Conservation (phyloP, 1,140 invertebrate species). For the Lycorma delicatula region DNA sequence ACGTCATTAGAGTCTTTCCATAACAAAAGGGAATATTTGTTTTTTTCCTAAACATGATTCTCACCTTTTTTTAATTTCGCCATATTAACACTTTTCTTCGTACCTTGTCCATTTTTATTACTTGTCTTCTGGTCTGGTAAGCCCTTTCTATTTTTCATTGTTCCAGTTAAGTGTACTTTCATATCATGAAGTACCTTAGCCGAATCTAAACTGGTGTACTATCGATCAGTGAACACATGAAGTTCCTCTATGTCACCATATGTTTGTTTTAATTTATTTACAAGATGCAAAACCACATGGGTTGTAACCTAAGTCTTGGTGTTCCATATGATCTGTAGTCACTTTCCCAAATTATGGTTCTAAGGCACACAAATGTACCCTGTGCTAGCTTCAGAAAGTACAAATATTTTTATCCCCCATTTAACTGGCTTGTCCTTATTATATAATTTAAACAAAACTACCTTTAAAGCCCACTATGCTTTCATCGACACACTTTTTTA, state of each 20-base stretch:
- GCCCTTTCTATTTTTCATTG: not conserved
- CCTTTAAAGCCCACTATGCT: conserved; percentile 9
- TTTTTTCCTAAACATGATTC: not conserved
- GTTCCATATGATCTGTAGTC: not conserved
- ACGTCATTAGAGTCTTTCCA: not conserved
- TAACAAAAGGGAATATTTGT: not conserved
- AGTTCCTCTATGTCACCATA: not conserved
- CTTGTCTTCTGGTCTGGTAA: not conserved
- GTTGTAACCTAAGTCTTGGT: not conserved
- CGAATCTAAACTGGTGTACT: not conserved
- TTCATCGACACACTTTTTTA: no score
- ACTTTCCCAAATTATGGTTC: not conserved
- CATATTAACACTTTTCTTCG: not conserved
- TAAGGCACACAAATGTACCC: not conserved
- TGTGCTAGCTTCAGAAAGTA: not conserved
- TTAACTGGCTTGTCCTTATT: conserved; percentile 10
- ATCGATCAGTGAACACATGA: not conserved
- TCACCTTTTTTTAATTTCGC: not conserved
- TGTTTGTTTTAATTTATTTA: not conserved
- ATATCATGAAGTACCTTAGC: not conserved
- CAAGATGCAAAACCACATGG: not conserved
- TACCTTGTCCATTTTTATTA: not conserved
- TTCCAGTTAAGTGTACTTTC: not conserved
- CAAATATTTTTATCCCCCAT: not conserved
- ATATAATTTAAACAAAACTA: conserved; percentile 1